These are phyloP conservation scores for Diphyllodes magnificus DNA, from an alignment of 2,113 vertebrate genomes.

Conservation along the genomic window DNA sequence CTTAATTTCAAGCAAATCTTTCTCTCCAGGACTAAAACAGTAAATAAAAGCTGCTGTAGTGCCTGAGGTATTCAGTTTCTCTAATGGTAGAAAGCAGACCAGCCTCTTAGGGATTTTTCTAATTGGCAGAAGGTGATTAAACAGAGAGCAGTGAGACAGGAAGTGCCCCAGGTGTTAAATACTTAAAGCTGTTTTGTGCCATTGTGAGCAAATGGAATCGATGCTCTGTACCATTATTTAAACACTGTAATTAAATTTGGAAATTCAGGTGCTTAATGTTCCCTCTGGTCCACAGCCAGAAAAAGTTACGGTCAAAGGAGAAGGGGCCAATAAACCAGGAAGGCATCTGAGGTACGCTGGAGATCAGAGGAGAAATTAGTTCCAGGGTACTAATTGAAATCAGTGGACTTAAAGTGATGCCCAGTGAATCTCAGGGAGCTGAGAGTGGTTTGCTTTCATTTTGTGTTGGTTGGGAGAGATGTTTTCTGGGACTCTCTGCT, in stretches of 20 bases:
- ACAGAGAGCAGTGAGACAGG: neutral
- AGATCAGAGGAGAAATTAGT: conserved; percentile 12
- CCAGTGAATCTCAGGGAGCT: neutral
- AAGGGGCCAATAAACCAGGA: neutral
- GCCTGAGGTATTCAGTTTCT: neutral
- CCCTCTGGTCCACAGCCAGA: conserved; percentile 6
- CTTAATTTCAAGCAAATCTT: neutral
- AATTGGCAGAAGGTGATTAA: conserved; percentile 56
- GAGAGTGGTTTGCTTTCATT: neutral
- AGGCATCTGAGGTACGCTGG: neutral
- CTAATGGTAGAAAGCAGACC: neutral
- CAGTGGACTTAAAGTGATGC: neutral
- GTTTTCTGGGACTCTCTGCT: neutral
- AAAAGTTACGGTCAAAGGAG: neutral
- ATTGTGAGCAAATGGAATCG: conserved; percentile 41
- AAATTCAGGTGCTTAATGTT: conserved; percentile 50
- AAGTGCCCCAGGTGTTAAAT: conserved; percentile 40
- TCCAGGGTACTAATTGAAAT: neutral
- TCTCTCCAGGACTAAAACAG: neutral
- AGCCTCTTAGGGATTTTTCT: conserved; percentile 30
- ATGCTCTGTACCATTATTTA: conserved; percentile 56
- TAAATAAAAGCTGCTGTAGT: conserved; percentile 3
- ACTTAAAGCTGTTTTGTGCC: conserved; percentile 38
- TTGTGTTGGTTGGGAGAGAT: neutral
- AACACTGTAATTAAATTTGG: conserved; percentile 47